A percentile compares a stretch with the other conserved stretches of the same genome.
Evolutionary conservation across 1,140 invertebrate species (phyloP).

Genomic region (Acromyrmex heyeri): DNA sequence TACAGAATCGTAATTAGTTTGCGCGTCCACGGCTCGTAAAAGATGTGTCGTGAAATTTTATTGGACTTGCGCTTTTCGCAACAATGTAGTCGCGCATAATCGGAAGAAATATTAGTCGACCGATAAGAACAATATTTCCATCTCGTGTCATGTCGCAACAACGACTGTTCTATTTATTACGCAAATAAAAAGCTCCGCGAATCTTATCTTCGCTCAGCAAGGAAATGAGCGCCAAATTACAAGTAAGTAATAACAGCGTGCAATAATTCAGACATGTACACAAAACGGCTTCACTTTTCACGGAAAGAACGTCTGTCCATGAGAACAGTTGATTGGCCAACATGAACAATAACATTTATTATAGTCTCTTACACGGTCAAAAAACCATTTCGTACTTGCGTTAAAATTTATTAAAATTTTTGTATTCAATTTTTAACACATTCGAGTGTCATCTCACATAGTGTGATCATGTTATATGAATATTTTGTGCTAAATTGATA

Average conservation of each 20-base stretch:
- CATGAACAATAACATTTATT: neutral
- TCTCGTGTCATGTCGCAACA: neutral
- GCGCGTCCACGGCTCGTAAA: neutral
- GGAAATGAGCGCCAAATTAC: conserved; percentile 14
- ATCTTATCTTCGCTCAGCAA: conserved; percentile 30
- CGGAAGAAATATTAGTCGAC: conserved; percentile 40
- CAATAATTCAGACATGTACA: neutral
- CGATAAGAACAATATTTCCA: conserved; percentile 54
- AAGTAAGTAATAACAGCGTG: conserved; percentile 11
- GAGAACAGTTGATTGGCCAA: neutral
- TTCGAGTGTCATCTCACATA: too few relatives aligned
- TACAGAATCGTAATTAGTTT: conserved; percentile 19
- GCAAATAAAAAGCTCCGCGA: conserved; percentile 49
- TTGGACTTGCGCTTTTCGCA: neutral
- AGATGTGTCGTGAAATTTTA: conserved; percentile 12
- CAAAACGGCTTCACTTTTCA: neutral
- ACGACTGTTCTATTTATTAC: conserved; percentile 26
- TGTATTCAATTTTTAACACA: too few relatives aligned
- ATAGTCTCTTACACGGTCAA: neutral
- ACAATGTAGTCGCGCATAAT: conserved; percentile 9
- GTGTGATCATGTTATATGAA: too few relatives aligned
- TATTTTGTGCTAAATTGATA: too few relatives aligned
- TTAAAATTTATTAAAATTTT: too few relatives aligned
- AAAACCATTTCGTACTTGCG: too few relatives aligned
- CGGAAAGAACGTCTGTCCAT: neutral